Evolutionary conservation across 2,888 invertebrate genomes (phyloP).

Genomic region (Ophion ventricosus): DNA sequence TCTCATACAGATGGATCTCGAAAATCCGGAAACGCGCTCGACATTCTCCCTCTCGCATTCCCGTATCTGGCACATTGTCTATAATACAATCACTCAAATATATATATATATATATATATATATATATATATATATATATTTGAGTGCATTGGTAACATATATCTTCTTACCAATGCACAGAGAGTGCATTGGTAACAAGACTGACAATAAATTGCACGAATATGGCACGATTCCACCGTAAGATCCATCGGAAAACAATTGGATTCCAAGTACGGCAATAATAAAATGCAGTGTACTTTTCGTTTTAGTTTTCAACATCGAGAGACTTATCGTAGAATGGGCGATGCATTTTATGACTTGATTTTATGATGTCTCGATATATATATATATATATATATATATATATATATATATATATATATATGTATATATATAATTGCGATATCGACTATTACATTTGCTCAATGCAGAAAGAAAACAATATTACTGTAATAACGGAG

Average conservation of each 20-base stretch:
- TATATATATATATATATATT: background rate
- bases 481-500: background rate
- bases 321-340: constrained; percentile 42
- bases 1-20: constrained; percentile 12
- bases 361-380: constrained; percentile 26
- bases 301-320: constrained; percentile 57
- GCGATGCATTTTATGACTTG: constrained; percentile 33
- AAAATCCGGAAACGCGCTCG: constrained; percentile 60
- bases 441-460: constrained; percentile 16
- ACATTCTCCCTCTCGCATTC: constrained; percentile 40
- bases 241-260: constrained; percentile 39
- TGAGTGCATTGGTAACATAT: constrained; percentile 19
- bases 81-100: background rate
- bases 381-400: background rate
- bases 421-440: background rate
- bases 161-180: no score
- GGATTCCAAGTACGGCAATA: constrained; percentile 46
- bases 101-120: background rate
- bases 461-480: background rate
- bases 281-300: constrained; percentile 52
- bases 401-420: constrained; percentile 4
- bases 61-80: constrained; percentile 23
- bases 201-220: constrained; percentile 60
- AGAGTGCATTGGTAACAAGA: constrained; percentile 27
- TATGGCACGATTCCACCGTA: constrained; percentile 42